Base-by-base conservation (phyloP, 2,888 invertebrate species). In the Philaethria dido region DNA sequence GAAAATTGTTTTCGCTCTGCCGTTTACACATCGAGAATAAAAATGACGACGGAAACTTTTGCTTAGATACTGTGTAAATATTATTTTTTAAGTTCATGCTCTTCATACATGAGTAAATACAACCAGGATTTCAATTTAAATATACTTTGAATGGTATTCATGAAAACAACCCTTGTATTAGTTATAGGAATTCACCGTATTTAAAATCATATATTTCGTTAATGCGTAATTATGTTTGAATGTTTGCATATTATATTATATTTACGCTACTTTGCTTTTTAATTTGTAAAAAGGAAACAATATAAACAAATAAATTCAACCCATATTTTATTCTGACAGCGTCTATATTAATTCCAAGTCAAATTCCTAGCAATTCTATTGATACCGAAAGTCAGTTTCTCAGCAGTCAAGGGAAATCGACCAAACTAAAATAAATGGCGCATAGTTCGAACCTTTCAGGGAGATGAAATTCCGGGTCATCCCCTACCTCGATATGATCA, bases 341-440 rank as follows among this genome's bases (percentile, higher is more conserved):
- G 50, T 42, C 62, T 63, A 63, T 66, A 61, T 69, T 63, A 69
- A 69, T 69, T 69, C 50, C 61, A 57, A 66, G 63, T 66, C 60
- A 72, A 72, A 62, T 65, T 73, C 63, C 54, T 50, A 55, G 73
- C 73, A 79, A 80, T 78, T 73, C 76, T 77, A 75, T 77, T 78
- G 78, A 79, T 80, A 79, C 75, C 77, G 77, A n/a, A n/a, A 76
- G 81, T 82, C 80, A 82, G 83, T 86, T 84, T 81, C 80, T 80
- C 77, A 77, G 78, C 76, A 77, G 81, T 83, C 83, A 83, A 73
- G 72, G 70, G 82, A 86, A 83, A 85, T 84, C 81, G 83, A 84
- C 81, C 83, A 82, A 86, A 85, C 83, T 87, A 84, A 86, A 87
- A 89, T 88, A 88, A 87, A 89, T 86, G 82, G 81, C 79, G 81